These are phyloP conservation scores for Drosophila ercepeae DNA, from an alignment of 1,140 invertebrate genomes.

Conservation along the genomic window DNA sequence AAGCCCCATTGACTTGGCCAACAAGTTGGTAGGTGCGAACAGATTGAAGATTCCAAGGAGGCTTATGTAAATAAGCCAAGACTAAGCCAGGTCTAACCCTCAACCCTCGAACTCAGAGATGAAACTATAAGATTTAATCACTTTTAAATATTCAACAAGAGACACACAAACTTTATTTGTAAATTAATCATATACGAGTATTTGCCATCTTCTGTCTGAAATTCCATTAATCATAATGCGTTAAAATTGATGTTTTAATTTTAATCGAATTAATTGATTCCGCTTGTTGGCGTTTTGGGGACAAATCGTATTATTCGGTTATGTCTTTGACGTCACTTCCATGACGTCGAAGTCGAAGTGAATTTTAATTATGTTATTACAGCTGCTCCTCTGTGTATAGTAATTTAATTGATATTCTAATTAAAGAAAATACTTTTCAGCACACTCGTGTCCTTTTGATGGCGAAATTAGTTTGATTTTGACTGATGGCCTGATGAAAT, in stretches of 20 bases:
- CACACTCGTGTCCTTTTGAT: conserved; percentile 1
- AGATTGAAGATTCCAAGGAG: conserved; percentile 11
- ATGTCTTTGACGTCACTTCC: conserved; percentile 31
- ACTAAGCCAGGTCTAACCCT: not conserved
- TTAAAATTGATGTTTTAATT: conserved; percentile 42
- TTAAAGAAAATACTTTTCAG: conserved; percentile 62
- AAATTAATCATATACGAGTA: not conserved
- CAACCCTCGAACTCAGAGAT: not conserved
- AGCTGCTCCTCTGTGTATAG: conserved; percentile 26
- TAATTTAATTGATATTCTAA: conserved; percentile 65
- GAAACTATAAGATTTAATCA: not conserved
- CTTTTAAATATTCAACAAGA: no score
- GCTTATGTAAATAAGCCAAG: conserved; percentile 9
- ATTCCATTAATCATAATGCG: conserved; percentile 50
- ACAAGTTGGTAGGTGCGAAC: conserved; percentile 22
- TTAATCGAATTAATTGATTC: conserved; percentile 62
- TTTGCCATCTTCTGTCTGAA: conserved; percentile 2
- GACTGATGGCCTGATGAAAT: conserved; percentile 20
- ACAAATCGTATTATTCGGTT: not conserved
- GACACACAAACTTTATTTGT: not conserved
- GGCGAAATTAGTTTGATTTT: conserved; percentile 4
- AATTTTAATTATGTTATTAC: conserved; percentile 74
- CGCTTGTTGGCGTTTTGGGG: not conserved
- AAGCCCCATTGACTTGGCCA: conserved; percentile 10
- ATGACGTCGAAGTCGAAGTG: conserved; percentile 36